Percentiles rank a stretch among this genome's conserved stretches.
These are phyloP conservation scores for Leucophenga maculata DNA, from an alignment of 2,888 invertebrate species.

Conservation along the genomic window DNA sequence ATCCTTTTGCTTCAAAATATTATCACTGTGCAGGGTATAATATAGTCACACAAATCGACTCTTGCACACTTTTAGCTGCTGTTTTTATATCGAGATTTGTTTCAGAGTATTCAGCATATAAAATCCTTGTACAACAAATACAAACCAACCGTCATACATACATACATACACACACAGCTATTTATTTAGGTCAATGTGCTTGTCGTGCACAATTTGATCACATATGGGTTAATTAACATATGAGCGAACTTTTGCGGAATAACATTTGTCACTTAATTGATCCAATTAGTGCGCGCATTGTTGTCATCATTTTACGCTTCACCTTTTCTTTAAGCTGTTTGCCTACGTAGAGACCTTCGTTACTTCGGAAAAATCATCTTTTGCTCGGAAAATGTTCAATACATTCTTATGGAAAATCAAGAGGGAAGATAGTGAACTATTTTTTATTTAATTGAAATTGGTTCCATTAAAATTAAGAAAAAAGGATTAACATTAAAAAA, in stretches of 20 bases:
- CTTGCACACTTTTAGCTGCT: not conserved
- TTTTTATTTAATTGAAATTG: too few relatives aligned
- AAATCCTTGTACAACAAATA: not conserved
- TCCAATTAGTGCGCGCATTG: conserved; percentile 49
- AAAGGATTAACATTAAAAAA: too few relatives aligned
- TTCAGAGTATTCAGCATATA: not conserved
- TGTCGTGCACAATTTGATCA: conserved; percentile 13
- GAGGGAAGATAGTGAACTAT: too few relatives aligned
- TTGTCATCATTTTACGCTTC: too few relatives aligned
- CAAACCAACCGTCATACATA: too few relatives aligned
- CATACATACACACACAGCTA: not conserved
- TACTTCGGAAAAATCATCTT: not conserved
- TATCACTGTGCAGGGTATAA: not conserved
- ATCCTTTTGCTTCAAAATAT: too few relatives aligned
- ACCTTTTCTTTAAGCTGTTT: too few relatives aligned
- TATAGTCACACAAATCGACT: conserved; percentile 22
- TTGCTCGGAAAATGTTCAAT: too few relatives aligned
- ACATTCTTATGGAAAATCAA: too few relatives aligned
- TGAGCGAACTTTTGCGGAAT: conserved; percentile 52
- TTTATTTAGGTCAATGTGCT: conserved; percentile 6
- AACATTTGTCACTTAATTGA: conserved; percentile 60
- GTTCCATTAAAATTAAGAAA: too few relatives aligned
- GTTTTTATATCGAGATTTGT: not conserved
- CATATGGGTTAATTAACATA: conserved; percentile 59
- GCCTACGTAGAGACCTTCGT: not conserved